Evolutionary conservation across 2,113 vertebrate species (phyloP).

Genomic region (Marmota flaviventris): DNA sequence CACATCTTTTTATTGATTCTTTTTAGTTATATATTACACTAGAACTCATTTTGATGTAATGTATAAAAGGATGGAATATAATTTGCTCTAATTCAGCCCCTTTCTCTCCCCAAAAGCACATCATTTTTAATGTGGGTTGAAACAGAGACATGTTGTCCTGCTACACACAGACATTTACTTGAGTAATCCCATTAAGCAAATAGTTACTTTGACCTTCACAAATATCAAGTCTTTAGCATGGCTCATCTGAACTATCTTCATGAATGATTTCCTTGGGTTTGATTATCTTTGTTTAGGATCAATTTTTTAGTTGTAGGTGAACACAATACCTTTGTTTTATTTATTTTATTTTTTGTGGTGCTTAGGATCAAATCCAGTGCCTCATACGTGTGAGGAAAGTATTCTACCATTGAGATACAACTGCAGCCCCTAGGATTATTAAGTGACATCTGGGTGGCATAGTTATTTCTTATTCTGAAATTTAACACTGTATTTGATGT

Average conservation of each 20-base stretch:
- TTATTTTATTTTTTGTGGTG: no score
- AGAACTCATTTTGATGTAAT: no score
- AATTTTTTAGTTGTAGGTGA: not conserved
- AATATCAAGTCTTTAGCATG: conserved; percentile 40
- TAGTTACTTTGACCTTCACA: conserved; percentile 68
- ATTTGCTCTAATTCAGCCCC: no score
- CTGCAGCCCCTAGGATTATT: not conserved
- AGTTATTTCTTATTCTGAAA: conserved; percentile 73
- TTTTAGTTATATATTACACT: no score
- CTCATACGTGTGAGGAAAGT: no score
- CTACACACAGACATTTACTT: conserved; percentile 63
- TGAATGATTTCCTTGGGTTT: conserved; percentile 59
- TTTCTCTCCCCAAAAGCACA: not conserved
- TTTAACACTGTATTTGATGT: conserved; percentile 42
- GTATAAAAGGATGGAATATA: no score
- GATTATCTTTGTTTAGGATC: conserved; percentile 71
- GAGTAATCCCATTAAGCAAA: conserved; percentile 70
- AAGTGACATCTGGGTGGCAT: conserved; percentile 60
- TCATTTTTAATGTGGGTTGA: conserved; percentile 64
- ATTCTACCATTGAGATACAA: no score
- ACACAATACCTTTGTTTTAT: no score
- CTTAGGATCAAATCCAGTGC: no score
- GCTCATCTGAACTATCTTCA: conserved; percentile 64
- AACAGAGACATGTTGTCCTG: not conserved
- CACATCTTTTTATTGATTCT: not conserved